Base-by-base conservation (phyloP, 2,797 vertebrate species). In the Xiphorhynchus erythropygius region DNA sequence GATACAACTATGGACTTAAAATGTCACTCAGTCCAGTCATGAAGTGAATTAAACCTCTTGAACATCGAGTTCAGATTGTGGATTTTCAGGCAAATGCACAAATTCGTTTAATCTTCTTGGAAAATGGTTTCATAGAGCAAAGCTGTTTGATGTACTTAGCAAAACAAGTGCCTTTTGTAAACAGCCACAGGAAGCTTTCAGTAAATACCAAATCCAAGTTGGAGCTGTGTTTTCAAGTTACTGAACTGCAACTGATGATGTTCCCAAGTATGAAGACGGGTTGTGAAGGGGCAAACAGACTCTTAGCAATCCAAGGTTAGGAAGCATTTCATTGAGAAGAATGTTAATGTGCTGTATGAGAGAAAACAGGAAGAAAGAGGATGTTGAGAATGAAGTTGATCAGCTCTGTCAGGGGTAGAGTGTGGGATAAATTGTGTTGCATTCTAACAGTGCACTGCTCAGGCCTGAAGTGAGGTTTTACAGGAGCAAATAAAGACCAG, bases 151-250 rank as follows among this genome's bases (percentile, higher is more conserved):
- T 97, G 94, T 97, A 49, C 73, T 97, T 94, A 94, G 95, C 96
- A 95, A 97, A 97, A 91, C 90, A 96, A 96, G 94, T 84, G 60
- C 83, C 65, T 95, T 91, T 95, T 97, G 76, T 96, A 87, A 95
- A 96, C 89, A 95, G 84, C 79, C 84, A 52, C 70, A 18, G 27
- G 56, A 94, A 64, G 41, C 96, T 98, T 97, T 96, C 94, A 79
- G 96, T 98, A 98, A 98, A 98, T 97, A 97, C 97, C 98, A 97
- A 50, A 97, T 97, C 97, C 62, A 53, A 90, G 87, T 3, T 63
- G 81, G 53, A 62, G 35, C n/a, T 76, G 69, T 84, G 11, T 88
- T 92, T 90, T 69, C 53, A 22, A 39, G 39, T 88, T 70, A 32
- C 80, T 67, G 27, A 68, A 52, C 77, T 84, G 73, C 30, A 70